Evolutionary conservation across 2,888 invertebrate genomes (phyloP), one percentile per base, ranked within the genome.

Genomic region (Hedya salicella): DNA sequence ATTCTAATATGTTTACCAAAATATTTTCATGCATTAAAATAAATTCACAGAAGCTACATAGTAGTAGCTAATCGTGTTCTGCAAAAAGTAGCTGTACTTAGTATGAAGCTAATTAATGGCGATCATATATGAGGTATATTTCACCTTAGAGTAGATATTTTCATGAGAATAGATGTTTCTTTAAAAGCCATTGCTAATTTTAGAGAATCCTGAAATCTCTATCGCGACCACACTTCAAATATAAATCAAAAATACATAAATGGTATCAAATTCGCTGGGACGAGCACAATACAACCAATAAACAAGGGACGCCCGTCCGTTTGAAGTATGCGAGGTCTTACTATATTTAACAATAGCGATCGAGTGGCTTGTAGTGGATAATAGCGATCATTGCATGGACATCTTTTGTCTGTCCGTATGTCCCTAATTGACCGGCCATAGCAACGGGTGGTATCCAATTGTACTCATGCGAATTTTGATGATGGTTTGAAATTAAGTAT

Each of bases 401-500:
- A 79, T 81, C 80, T 81, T 80, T 86, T 85, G 85, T 86, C 81
- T 82, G 79, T 75, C 70, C 65, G 70, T 71, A 60, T 69, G 64
- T 63, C 78, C 74, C 76, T 83, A 81, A 82, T 84, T 83, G 79
- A 72, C 77, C 73, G 70, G 67, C 76, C 79, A 82, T 87, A 72
- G 83, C 69, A 78, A 86, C 85, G 68, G 62, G 68, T 66, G 66
- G 61, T 63, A 72, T 64, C 65, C 73, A 72, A 72, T 74, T 71
- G 71, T 65, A 68, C 17, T 48, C 39, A 52, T 59, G 39, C 42
- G 40, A 48, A 32, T 40, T 63, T 30, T 39, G 42, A 52, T 30
- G 25, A 32, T 14, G 30, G 1, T 30, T n/a, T n/a, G n/a, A n/a
- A n/a, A n/a, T n/a, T n/a, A n/a, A n/a, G n/a, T 2, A 2, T 25